Conservation (phyloP, 2,888 invertebrate genomes). For the Luperina nickerlii region DNA sequence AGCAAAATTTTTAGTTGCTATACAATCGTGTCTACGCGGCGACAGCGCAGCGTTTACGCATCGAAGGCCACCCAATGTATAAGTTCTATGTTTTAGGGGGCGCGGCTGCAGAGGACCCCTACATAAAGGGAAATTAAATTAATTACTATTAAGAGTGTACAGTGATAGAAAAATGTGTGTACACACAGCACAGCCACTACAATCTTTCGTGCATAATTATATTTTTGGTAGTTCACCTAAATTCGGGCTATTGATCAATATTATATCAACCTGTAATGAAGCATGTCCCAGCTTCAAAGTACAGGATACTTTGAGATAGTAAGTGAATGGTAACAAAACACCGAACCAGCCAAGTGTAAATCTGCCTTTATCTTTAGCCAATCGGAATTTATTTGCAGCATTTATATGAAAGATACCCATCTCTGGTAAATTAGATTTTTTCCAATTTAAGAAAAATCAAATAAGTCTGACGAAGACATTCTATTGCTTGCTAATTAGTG, state of each 20-base stretch:
- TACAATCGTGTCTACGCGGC: not conserved
- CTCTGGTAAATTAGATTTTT: not conserved
- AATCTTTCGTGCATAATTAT: not conserved
- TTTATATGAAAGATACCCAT: not conserved
- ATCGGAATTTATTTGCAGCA: not conserved
- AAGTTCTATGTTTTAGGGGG: not conserved
- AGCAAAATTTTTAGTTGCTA: too few relatives aligned
- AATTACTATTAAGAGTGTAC: not conserved
- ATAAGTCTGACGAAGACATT: not conserved
- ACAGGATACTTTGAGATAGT: not conserved
- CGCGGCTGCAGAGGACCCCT: not conserved
- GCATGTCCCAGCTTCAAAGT: not conserved
- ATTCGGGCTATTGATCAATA: not conserved
- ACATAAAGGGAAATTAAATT: not conserved
- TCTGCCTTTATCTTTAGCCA: not conserved
- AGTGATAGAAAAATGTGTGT: not conserved
- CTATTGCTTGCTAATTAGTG: not conserved
- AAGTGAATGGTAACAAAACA: not conserved
- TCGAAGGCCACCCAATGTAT: not conserved
- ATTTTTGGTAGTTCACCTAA: not conserved
- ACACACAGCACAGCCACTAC: not conserved
- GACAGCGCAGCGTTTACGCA: not conserved
- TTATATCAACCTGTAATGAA: not conserved
- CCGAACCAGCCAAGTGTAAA: not conserved
- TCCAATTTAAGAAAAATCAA: not conserved